Percentiles rank a stretch among this genome's conserved stretches.
Conservation (phyloP, 2,888 invertebrate genomes). For the Schizaphis graminum region DNA sequence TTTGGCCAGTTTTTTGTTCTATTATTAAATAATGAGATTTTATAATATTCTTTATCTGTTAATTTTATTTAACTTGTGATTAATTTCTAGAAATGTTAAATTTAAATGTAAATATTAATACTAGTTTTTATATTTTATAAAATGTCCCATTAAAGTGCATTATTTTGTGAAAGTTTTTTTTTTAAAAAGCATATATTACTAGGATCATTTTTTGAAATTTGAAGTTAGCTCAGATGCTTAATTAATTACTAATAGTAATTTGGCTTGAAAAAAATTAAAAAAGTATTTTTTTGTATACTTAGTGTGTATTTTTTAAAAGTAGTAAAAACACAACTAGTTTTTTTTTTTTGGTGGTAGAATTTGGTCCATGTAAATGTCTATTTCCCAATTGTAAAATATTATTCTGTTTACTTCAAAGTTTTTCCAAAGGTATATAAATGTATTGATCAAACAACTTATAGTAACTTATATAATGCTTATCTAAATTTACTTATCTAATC, state of each 20-base stretch:
- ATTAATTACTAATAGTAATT: constrained; percentile 61
- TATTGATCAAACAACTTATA: constrained; percentile 37
- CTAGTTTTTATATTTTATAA: constrained; percentile 11
- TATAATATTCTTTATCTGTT: not conserved
- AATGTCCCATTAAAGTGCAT: constrained; percentile 47
- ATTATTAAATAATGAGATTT: constrained; percentile 16
- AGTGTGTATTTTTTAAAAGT: constrained; percentile 52
- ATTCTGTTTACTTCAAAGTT: constrained; percentile 19
- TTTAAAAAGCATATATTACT: constrained; percentile 23
- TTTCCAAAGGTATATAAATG: constrained; percentile 16
- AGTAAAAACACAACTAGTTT: constrained; percentile 47
- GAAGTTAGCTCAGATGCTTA: constrained; percentile 49
- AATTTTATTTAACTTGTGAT: not conserved
- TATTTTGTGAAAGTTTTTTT: constrained; percentile 5
- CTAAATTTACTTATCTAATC: constrained; percentile 45
- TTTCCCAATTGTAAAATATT: constrained; percentile 40
- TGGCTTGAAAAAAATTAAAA: constrained; percentile 17
- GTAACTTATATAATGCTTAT: constrained; percentile 51
- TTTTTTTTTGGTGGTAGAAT: constrained; percentile 60
- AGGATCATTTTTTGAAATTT: constrained; percentile 29
- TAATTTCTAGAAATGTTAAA: not conserved
- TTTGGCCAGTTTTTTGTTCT: constrained; percentile 19
- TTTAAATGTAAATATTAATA: not conserved
- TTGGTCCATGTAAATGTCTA: constrained; percentile 39
- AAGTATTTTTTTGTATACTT: not conserved